A percentile compares a stretch with the other conserved stretches of the same genome.
Conservation (phyloP, 2,888 invertebrate species). For the Nowickia ferox region DNA sequence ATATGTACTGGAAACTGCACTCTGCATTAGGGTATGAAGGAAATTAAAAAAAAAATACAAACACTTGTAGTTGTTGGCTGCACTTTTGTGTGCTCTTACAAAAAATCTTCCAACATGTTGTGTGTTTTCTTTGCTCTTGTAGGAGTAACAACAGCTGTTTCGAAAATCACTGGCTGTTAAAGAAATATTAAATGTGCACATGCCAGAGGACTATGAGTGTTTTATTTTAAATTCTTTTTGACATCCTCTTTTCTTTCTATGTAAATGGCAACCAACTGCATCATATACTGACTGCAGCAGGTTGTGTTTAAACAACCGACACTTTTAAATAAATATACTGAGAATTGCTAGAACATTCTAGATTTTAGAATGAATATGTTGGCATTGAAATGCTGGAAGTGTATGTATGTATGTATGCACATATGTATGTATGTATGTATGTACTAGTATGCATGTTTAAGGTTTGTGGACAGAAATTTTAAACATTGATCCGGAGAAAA, state of each 20-base stretch:
- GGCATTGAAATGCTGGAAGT: constrained; percentile 19
- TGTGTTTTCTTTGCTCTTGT: not conserved
- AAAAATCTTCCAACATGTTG: constrained; percentile 11
- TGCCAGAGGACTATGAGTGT: not conserved
- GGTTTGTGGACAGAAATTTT: not conserved
- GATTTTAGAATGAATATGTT: not conserved
- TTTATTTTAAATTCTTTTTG: constrained; percentile 20
- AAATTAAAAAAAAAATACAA: not conserved
- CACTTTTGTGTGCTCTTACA: not conserved
- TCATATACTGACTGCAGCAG: not conserved
- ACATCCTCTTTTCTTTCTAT: not conserved
- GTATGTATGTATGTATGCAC: no score
- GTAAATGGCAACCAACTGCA: not conserved
- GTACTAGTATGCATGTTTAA: no score
- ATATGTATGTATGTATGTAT: no score
- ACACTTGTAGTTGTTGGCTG: constrained; percentile 28
- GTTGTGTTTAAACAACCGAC: constrained; percentile 16
- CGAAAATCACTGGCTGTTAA: constrained; percentile 63
- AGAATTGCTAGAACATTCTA: constrained; percentile 1
- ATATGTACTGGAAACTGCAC: constrained; percentile 52
- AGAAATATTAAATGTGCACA: constrained; percentile 17
- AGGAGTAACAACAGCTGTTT: constrained; percentile 70
- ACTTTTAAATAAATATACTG: constrained; percentile 29
- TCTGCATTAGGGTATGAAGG: not conserved
- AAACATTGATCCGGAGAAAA: not conserved